phyloP scores from a whole-genome alignment of 1,140 invertebrate species.

The Drosophila lowei region DNA sequence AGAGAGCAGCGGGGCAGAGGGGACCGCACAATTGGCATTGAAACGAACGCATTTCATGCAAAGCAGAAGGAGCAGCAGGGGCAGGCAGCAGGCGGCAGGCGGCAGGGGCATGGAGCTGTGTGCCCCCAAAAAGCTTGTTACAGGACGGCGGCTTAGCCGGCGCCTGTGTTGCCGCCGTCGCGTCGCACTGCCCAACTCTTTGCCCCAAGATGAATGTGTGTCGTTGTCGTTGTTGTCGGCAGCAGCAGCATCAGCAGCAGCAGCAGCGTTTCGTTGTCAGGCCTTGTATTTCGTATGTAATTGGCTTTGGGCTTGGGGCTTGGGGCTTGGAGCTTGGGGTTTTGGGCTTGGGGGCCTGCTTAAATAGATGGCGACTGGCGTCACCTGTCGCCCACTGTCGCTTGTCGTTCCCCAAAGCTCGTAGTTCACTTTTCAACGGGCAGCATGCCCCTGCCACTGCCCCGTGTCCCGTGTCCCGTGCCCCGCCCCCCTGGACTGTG shows the following conservation, averaged over 20 bases:
- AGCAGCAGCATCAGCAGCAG: slow-evolving; percentile 2
- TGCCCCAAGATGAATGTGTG: slow-evolving; percentile 73
- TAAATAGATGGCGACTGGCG: slow-evolving; percentile 74
- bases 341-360: slow-evolving; percentile 12
- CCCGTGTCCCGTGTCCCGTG: not conserved
- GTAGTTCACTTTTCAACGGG: slow-evolving; percentile 10
- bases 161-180: slow-evolving; percentile 37
- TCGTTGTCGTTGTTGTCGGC: slow-evolving; percentile 42
- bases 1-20: not conserved
- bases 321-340: too few species aligned
- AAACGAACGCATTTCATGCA: too few species aligned
- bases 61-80: slow-evolving; percentile 1
- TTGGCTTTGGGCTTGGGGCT: slow-evolving; percentile 50
- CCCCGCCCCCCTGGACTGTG: not conserved
- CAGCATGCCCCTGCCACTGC: slow-evolving; percentile 1
- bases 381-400: slow-evolving; percentile 72
- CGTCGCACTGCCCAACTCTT: slow-evolving; percentile 26
- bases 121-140: slow-evolving; percentile 53
- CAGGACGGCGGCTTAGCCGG: slow-evolving; percentile 56
- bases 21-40: slow-evolving; percentile 1
- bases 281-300: slow-evolving; percentile 80
- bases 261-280: slow-evolving; percentile 58
- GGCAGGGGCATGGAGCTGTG: slow-evolving; percentile 32
- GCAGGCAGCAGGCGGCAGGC: not conserved
- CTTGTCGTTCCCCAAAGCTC: slow-evolving; percentile 17